Conservation (phyloP, 1,140 invertebrate genomes). For the Orchestia grillus region DNA sequence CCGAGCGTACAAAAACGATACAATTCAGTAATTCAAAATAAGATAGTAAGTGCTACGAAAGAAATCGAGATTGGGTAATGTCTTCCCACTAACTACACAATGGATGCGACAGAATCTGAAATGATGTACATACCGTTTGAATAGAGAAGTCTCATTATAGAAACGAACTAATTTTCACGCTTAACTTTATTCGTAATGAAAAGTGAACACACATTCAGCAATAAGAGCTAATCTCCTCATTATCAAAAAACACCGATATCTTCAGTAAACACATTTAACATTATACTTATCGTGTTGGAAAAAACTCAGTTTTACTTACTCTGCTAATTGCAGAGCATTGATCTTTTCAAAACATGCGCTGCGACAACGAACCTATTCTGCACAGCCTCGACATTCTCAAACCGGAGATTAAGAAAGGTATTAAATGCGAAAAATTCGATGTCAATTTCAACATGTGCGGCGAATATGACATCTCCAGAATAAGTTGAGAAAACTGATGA, state of each 20-base stretch:
- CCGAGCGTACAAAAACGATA: no score
- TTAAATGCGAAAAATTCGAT: no score
- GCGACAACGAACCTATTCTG: not conserved
- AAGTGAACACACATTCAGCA: not conserved
- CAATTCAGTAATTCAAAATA: no score
- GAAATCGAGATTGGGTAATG: not conserved
- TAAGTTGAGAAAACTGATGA: not conserved
- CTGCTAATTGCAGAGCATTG: not conserved
- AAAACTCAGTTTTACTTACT: not conserved
- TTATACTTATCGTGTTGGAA: not conserved
- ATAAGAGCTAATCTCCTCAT: not conserved
- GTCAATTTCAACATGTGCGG: no score
- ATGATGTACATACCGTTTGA: not conserved
- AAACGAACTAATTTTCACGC: not conserved
- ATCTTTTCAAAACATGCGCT: not conserved
- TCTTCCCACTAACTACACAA: not conserved
- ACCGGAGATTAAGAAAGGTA: no score
- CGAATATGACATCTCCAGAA: not conserved
- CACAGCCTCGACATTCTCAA: no score
- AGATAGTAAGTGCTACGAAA: not conserved
- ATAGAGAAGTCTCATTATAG: not conserved
- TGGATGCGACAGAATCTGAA: not conserved
- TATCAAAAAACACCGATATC: not conserved
- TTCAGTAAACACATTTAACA: not conserved
- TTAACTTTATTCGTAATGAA: not conserved